Percentiles rank a stretch among this genome's conserved stretches.
phyloP scores from a whole-genome alignment of 2,797 vertebrate species.

The Lerista edwardsae region DNA sequence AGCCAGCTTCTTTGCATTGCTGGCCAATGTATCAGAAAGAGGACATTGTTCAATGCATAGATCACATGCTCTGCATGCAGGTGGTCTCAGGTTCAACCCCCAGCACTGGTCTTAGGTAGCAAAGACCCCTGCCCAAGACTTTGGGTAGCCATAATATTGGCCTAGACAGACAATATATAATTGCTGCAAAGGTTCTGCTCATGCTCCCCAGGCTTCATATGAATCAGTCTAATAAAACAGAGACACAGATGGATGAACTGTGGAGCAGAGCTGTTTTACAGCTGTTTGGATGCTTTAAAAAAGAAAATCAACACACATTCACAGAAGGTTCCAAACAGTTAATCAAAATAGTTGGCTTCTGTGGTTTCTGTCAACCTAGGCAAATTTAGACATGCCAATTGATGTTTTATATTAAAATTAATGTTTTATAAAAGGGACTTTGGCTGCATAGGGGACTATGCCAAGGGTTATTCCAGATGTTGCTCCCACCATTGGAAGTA shows the following conservation, averaged over 20 bases:
- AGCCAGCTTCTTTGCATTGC: not conserved
- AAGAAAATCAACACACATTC: not conserved
- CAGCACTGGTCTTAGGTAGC: not conserved
- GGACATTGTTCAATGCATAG: not conserved
- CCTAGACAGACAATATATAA: not conserved
- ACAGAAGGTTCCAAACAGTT: not conserved
- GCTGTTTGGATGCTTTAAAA: rapidly evolving
- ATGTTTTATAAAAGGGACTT: not conserved
- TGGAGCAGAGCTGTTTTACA: not conserved
- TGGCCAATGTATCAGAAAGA: not conserved
- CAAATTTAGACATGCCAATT: conserved; percentile 53
- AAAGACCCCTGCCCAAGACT: not conserved
- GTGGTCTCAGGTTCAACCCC: not conserved
- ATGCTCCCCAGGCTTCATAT: no score
- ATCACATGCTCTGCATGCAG: not conserved
- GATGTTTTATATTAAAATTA: conserved; percentile 20
- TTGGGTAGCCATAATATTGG: not conserved
- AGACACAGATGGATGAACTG: not conserved
- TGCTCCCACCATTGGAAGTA: not conserved
- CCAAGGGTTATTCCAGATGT: not conserved
- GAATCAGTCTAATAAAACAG: conserved; percentile 21
- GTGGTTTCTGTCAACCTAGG: conserved; percentile 47
- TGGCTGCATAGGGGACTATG: not conserved
- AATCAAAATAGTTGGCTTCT: conserved; percentile 41
- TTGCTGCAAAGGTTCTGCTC: not conserved